These are phyloP conservation scores for Passer montanus DNA, from an alignment of 2,113 vertebrate genomes.

Conservation along the genomic window DNA sequence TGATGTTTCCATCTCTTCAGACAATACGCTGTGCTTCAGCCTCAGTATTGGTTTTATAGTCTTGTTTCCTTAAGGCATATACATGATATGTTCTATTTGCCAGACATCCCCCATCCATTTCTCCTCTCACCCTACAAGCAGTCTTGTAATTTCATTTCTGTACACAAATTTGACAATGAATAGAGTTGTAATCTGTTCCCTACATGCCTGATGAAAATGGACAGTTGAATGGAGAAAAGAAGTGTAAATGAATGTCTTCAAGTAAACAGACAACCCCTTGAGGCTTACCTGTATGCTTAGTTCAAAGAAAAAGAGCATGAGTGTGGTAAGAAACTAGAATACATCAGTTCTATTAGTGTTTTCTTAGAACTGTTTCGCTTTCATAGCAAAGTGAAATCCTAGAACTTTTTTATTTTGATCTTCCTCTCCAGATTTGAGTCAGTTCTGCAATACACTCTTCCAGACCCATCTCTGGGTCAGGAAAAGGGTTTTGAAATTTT, in stretches of 20 bases:
- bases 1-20: background rate
- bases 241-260: background rate
- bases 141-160: background rate
- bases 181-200: background rate
- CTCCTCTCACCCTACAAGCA: background rate
- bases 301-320: background rate
- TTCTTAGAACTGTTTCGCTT: background rate
- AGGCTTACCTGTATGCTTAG: background rate
- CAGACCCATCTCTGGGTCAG: background rate
- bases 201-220: background rate
- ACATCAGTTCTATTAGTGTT: fast-evolving
- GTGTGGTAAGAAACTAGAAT: background rate
- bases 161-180: background rate
- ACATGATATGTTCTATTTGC: background rate
- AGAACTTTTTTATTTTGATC: background rate
- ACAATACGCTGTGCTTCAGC: background rate
- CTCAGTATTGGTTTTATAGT: background rate
- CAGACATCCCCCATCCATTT: background rate
- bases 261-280: background rate
- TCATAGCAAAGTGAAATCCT: background rate
- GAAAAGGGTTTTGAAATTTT: background rate
- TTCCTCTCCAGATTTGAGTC: background rate
- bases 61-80: background rate
- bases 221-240: background rate
- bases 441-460: background rate